These are phyloP conservation scores for Glossophaga mutica DNA, from an alignment of 2,797 vertebrate genomes.

Conservation along the genomic window DNA sequence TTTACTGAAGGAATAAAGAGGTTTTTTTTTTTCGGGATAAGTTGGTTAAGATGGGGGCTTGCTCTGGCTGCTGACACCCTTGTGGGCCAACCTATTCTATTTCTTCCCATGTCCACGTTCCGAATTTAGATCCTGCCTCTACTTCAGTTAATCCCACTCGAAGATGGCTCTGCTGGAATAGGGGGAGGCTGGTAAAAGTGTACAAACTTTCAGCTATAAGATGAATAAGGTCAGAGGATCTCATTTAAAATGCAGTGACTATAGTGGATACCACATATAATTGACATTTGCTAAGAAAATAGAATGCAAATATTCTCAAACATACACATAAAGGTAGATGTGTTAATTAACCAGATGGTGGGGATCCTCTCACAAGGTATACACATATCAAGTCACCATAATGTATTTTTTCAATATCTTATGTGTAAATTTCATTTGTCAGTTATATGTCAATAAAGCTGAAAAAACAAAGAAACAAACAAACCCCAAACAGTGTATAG, in stretches of 20 bases:
- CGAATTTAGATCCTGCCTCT: background rate
- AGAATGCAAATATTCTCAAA: background rate
- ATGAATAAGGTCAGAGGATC: no score
- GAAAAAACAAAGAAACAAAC: no score
- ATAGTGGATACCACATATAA: background rate
- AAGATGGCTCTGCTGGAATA: background rate
- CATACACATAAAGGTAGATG: background rate
- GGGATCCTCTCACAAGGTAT: background rate
- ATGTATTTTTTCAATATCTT: background rate
- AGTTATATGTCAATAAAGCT: background rate
- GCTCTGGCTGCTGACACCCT: no score
- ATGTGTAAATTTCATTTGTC: background rate
- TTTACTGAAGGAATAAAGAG: fast-evolving
- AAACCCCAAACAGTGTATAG: background rate
- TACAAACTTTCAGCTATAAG: background rate
- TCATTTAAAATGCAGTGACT: background rate
- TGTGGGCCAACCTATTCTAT: background rate
- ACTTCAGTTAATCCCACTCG: background rate
- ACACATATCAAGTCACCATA: background rate
- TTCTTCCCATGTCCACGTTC: no score
- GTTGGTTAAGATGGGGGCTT: background rate
- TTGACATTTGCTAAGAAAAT: background rate
- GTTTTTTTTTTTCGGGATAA: fast-evolving
- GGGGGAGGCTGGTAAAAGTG: background rate
- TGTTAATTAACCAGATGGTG: no score